Base-by-base conservation (phyloP, 2,797 vertebrate species). In the Sebastes goodei region DNA sequence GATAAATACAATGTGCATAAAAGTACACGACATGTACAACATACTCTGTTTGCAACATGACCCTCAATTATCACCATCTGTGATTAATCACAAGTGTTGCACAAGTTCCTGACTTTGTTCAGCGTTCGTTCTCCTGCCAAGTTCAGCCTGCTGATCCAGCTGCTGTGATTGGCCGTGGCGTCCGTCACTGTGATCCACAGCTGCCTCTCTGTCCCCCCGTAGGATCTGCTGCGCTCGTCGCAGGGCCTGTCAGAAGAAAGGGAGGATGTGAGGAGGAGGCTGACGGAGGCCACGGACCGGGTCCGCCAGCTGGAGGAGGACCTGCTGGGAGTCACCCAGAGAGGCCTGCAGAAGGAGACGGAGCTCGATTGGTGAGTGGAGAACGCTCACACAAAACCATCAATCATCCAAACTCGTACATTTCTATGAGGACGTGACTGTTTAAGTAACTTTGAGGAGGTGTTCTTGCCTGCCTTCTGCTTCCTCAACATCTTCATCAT, bases 291-390 rank as follows among this genome's bases (percentile, higher is more conserved):
- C 90, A 93, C 93, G 20, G 96, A 97, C 55, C 96, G 97, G 90
- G 96, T 98, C 57, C 95, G 95, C 3, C 97, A 98, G 86, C 97
- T 99, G 90, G 98, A 99, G 92, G 97, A 98, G 89, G 98, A 96
- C 84, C 91, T 96, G 89, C 84, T 95, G 46, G 95, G 92, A 78
- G 96, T 98, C 85, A 97, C 97, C 66, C 97, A 99, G 77, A 97
- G 97, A 93, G 96, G 97, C 69, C 96, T 98, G 88, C 97, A 97
- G 65, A 99, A 98, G 91, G 98, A 99, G 95, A 99, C 97, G 0
- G 98, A 99, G 86, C 91, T 99, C 71, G 97, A 98, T 88, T 97
- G 98, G 98, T 99, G 85, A 97, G 89, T 60, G 56, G 59, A 27
- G 72, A 68, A 10, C 2, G 33, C 25, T 20, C 8, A 42, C 30